A percentile compares a stretch with the other conserved stretches of the same genome.
Evolutionary conservation across 2,797 vertebrate species (phyloP).

Genomic region (Lophotriccus pileatus): DNA sequence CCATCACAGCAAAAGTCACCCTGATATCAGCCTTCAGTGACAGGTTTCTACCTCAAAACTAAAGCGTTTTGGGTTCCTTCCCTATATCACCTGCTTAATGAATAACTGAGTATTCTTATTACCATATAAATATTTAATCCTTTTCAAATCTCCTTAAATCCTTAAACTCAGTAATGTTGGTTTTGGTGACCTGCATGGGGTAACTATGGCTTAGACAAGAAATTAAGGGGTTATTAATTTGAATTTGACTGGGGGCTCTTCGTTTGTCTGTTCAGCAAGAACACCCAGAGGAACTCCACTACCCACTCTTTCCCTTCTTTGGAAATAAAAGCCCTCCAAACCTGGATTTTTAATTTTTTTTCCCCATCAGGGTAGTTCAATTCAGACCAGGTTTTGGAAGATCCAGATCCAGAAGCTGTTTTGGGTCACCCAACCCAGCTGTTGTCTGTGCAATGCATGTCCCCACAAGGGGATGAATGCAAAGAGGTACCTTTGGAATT

Average conservation of each 20-base stretch:
- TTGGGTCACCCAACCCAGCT: rapidly evolving
- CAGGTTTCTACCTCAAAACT: not conserved
- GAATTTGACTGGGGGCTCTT: not conserved
- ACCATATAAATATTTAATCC: not conserved
- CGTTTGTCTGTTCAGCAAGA: not conserved
- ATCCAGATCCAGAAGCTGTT: not conserved
- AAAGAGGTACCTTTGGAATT: not conserved
- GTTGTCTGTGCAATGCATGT: not conserved
- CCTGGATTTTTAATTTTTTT: too few relatives aligned
- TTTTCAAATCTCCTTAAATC: not conserved
- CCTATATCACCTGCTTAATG: not conserved
- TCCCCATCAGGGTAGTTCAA: not conserved
- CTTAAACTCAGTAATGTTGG: not conserved
- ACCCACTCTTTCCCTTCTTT: not conserved
- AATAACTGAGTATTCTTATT: not conserved
- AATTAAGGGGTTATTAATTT: not conserved
- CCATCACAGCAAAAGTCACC: not conserved
- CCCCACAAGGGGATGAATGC: not conserved
- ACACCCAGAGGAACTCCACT: not conserved
- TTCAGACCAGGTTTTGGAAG: not conserved
- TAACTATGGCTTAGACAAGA: not conserved
- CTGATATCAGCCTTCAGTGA: not conserved
- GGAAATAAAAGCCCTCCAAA: not conserved
- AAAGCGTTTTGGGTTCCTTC: not conserved
- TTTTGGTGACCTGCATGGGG: rapidly evolving